Evolutionary conservation across 2,888 invertebrate genomes (phyloP).

Genomic region (Pyrrhosoma nymphula): DNA sequence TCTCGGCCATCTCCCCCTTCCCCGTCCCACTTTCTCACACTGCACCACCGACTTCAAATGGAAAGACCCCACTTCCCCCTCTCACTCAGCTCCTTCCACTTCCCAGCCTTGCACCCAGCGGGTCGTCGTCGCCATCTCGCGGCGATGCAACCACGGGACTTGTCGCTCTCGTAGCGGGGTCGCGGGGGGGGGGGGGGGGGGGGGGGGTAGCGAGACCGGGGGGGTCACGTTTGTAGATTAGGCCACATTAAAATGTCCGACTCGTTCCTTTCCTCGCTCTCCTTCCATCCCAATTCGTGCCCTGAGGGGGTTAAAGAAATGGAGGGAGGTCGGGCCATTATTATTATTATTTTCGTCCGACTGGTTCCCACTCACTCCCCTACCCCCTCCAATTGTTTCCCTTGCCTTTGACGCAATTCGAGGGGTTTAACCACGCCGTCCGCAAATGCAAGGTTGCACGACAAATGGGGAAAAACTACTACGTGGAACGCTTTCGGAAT

Average conservation of each 20-base stretch:
- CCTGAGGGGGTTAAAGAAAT: neutral
- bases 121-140: neutral
- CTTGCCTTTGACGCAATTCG: neutral
- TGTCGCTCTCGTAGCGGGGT: neutral
- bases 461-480: neutral
- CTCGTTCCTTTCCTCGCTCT: neutral
- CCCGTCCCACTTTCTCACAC: neutral
- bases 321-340: neutral
- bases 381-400: neutral
- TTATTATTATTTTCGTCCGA: neutral
- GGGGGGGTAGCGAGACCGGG: neutral
- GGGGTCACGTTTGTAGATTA: conserved; percentile 13
- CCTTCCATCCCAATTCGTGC: neutral
- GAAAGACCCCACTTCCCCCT: neutral
- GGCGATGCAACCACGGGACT: neutral
- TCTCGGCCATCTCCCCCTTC: neutral
- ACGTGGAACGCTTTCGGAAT: neutral
- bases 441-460: neutral
- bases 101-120: neutral
- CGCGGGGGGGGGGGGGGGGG: conserved; percentile 9
- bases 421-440: neutral
- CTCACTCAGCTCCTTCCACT: neutral
- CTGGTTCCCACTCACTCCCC: neutral
- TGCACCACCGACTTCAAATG: neutral
- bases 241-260: conserved; percentile 20